Base-by-base conservation (phyloP, 1,140 invertebrate genomes). In the Frieseomelitta varia region DNA sequence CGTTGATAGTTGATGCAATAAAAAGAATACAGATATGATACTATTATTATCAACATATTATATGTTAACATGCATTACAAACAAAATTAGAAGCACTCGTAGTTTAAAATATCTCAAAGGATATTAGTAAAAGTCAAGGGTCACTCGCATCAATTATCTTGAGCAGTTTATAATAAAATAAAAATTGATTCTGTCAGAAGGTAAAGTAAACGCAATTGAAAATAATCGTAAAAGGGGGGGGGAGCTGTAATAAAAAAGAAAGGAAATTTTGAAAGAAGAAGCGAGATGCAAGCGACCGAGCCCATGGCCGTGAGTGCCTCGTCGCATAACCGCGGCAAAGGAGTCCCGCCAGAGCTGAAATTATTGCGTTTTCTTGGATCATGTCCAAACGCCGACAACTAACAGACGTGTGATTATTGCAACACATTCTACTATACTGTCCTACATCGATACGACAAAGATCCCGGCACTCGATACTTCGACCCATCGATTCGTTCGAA, bases 361-460 rank as follows among this genome's bases (percentile, higher is more conserved):
- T 93, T 93, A 92, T 93, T 92, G 81, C 91, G 90, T 91, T 92
- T 89, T 86, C 87, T 91, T 92, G 92, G 92, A 90, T 69, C 14
- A 67, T 63, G 73, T 74, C 91, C 92, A 93, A 92, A 85, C 78
- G 80, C 81, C 76, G 81, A 82, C 84, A 79, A 53, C 77, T 81
- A 81, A 87, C 79, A 80, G 81, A 65, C 80, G 83, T 88, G 81
- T 85, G 88, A 91, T 93, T 92, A 91, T 92, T 92, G 89, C 92
- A 91, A 91, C 91, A 92, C 81, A 61, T n/a, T 47, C 79, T 79
- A 75, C 79, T 81, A 79, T 81, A 77, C 83, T 92, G 89, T 90
- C 90, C 86, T 91, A 92, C 90, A 92, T 91, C 84, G 86, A 79
- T 78, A 58, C 24, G 55, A 21, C 78, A 78, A 87, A 84, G 75